Percentiles rank a stretch among this genome's conserved stretches.
phyloP scores from a whole-genome alignment of 2,797 vertebrate genomes.

The Okamejei kenojei region DNA sequence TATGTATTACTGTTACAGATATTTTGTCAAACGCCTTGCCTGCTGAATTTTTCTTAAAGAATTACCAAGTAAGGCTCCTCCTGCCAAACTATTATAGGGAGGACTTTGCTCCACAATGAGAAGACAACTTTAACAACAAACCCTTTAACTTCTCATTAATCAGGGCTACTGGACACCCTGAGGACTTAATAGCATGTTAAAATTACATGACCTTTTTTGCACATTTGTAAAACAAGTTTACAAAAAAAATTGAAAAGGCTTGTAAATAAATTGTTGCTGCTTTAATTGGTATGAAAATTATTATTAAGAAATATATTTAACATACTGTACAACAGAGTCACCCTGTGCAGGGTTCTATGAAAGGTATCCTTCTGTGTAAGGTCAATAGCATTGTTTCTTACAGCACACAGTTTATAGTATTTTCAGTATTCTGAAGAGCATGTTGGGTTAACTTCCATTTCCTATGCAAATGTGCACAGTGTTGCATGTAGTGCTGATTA shows the following conservation, averaged over 20 bases:
- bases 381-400: constrained; percentile 34
- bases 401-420: constrained; percentile 38
- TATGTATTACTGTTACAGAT: constrained; percentile 30
- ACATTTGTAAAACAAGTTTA: constrained; percentile 65
- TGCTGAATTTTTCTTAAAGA: constrained; percentile 4
- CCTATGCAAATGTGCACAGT: constrained; percentile 85
- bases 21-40: constrained; percentile 34
- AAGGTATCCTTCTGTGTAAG: constrained; percentile 49
- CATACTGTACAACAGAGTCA: constrained; percentile 58
- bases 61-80: not conserved
- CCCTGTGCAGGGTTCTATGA: constrained; percentile 73
- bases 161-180: constrained; percentile 23
- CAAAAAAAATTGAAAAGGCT: constrained; percentile 47
- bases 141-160: constrained; percentile 10
- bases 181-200: constrained; percentile 38
- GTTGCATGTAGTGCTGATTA: constrained; percentile 72
- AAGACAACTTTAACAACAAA: constrained; percentile 26
- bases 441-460: constrained; percentile 76
- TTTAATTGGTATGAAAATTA: constrained; percentile 45
- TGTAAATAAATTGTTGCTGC: constrained; percentile 47
- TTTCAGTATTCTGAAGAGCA: constrained; percentile 49
- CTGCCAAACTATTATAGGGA: constrained; percentile 27
- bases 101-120: constrained; percentile 31
- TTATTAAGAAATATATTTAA: constrained; percentile 49
- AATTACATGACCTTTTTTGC: constrained; percentile 45